Base-by-base conservation (phyloP, 2,888 invertebrate species). In the Patella caerulea region DNA sequence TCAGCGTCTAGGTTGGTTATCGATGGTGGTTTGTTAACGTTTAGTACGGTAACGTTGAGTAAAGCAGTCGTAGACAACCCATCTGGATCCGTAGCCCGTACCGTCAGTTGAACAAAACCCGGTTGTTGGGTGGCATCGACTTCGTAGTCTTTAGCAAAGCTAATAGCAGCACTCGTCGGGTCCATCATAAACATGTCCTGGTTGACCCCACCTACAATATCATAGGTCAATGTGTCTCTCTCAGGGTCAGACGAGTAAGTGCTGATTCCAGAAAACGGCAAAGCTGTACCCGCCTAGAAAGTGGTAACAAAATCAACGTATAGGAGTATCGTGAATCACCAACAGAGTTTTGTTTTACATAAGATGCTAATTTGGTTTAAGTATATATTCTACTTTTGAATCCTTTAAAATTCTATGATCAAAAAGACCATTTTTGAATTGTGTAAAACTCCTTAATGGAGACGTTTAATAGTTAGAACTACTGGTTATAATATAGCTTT, bases 11-110 rank as follows among this genome's bases (percentile, higher is more conserved):
- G 12, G 19, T 65, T 65, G 9, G 19, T n/a, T n/a, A 65, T 65
- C n/a, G 65, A 19, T 9, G 65, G 65, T 65, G 65, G 65, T 65
- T 65, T n/a, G 19, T 65, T 65, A 11, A 65, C 65, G 65, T 65
- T 65, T 11, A 65, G 17, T 11, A 65, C 19, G 65, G 65, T 65
- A 19, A 65, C 19, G 19, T 65, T 65, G n/a, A 65, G 9, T n/a
- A 19, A 19, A 9, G n/a, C 65, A 11, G 65, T 65, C 3, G n/a
- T 19, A 11, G 65, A 19, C 19, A 65, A 12, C 19, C 65, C 65
- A 65, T 65, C 65, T 2, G 65, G 65, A 65, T 65, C 65, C 9
- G 65, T 12, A 9, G 65, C 65, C 19, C n/a, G 65, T 7, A 65
- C 65, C 2, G 65, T 65, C 65, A 65, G 65, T 65, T 15, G n/a